A percentile compares a stretch with the other conserved stretches of the same genome.
Evolutionary conservation across 2,888 invertebrate species (phyloP).

Genomic region (Aethes cnicana): DNA sequence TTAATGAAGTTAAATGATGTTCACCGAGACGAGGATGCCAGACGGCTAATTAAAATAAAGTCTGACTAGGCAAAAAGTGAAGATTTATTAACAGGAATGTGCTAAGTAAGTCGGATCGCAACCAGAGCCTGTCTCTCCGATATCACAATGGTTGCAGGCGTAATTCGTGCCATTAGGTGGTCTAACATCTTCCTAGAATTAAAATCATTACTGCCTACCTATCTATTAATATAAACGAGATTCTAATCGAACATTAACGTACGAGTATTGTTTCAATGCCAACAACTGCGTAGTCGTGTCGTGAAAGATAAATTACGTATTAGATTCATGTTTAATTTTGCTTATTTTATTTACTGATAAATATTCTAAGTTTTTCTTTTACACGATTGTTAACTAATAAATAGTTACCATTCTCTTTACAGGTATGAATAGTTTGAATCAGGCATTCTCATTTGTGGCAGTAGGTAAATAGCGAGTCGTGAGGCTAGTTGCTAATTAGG

Average conservation of each 20-base stretch:
- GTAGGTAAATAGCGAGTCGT: conserved; percentile 3
- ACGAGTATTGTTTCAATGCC: conserved; percentile 13
- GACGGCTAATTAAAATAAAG: conserved; percentile 22
- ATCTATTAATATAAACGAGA: conserved; percentile 29
- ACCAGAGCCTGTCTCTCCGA: conserved; percentile 30
- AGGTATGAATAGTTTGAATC: too few relatives aligned
- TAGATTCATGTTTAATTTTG: background rate
- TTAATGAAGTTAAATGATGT: conserved; percentile 25
- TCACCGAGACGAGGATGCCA: conserved; percentile 9
- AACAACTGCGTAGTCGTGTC: conserved; percentile 6
- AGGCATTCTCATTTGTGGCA: background rate
- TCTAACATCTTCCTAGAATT: conserved; percentile 51
- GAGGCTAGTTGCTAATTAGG: conserved; percentile 63
- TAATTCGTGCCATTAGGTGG: conserved; percentile 46
- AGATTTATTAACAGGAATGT: conserved; percentile 28
- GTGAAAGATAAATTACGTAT: background rate
- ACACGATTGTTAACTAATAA: too few relatives aligned
- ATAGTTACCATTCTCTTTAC: background rate
- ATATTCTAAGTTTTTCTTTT: too few relatives aligned
- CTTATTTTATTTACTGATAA: too few relatives aligned
- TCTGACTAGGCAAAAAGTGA: conserved; percentile 18
- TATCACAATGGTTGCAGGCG: conserved; percentile 33
- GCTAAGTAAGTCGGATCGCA: conserved; percentile 34
- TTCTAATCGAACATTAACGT: conserved; percentile 33
- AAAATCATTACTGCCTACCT: conserved; percentile 14